Evolutionary conservation across 2,797 vertebrate genomes (phyloP).

Genomic region (Crenuchus spilurus): DNA sequence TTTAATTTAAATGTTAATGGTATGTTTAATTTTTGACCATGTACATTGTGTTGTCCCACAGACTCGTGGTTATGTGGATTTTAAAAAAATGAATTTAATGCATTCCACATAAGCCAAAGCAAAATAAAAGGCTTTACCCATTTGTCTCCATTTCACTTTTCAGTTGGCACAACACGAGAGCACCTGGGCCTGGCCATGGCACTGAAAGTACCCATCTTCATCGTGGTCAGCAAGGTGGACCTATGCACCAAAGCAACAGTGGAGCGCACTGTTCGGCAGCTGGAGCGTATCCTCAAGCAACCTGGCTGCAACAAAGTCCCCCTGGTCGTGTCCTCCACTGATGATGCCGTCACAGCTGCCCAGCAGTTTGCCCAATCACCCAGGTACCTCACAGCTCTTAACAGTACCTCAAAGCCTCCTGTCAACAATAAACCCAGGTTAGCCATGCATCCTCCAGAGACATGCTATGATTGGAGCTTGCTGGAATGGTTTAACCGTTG

Average conservation of each 20-base stretch:
- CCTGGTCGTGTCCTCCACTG: slow-evolving; percentile 79
- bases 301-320: slow-evolving; percentile 89
- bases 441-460: background rate
- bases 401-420: background rate
- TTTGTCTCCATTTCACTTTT: background rate
- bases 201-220: slow-evolving; percentile 87
- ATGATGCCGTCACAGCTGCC: slow-evolving; percentile 86
- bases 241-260: slow-evolving; percentile 83
- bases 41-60: no score
- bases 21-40: no score
- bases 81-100: no score
- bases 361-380: slow-evolving; percentile 88
- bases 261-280: slow-evolving; percentile 85
- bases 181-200: slow-evolving; percentile 88
- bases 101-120: background rate
- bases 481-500: background rate
- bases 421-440: background rate
- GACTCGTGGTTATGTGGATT: no score
- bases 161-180: slow-evolving; percentile 85
- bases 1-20: no score
- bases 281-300: slow-evolving; percentile 86
- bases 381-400: slow-evolving; percentile 68
- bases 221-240: slow-evolving; percentile 88
- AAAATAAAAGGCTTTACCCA: background rate
- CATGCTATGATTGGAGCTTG: background rate